Conservation (phyloP, 2,113 vertebrate genomes). For the Morone chrysops region DNA sequence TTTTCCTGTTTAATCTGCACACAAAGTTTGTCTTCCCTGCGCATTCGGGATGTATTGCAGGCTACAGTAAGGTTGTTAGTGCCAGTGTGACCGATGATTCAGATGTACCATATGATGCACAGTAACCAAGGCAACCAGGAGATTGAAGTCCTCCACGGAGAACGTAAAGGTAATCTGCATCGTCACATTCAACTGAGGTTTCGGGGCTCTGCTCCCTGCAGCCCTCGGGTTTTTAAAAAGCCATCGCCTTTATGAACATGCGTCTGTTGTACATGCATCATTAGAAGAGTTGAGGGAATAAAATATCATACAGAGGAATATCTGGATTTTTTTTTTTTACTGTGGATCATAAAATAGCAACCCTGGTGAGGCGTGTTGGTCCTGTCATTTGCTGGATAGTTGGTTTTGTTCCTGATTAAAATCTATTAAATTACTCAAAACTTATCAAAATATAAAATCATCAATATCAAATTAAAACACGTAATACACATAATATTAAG, state of each 20-base stretch:
- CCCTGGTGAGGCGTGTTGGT: slow-evolving; percentile 55
- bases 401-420: slow-evolving; percentile 54
- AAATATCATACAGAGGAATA: slow-evolving; percentile 10
- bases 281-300: slow-evolving; percentile 12
- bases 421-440: slow-evolving; percentile 44
- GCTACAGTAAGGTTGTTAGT: background rate
- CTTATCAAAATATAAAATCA: slow-evolving; percentile 57
- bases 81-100: slow-evolving; percentile 4
- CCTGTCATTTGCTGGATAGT: slow-evolving; percentile 32
- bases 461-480: slow-evolving; percentile 55
- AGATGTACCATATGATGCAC: slow-evolving; percentile 43
- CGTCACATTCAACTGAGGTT: slow-evolving; percentile 66
- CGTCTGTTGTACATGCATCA: slow-evolving; percentile 43
- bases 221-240: slow-evolving; percentile 40
- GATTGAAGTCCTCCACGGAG: slow-evolving; percentile 66
- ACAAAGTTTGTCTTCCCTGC: slow-evolving; percentile 12
- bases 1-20: background rate
- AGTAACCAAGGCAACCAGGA: slow-evolving; percentile 79
- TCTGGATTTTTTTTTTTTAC: background rate
- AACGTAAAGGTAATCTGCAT: slow-evolving; percentile 80
- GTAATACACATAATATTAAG: slow-evolving; percentile 20
- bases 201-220: slow-evolving; percentile 24
- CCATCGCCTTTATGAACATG: slow-evolving; percentile 42
- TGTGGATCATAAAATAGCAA: slow-evolving; percentile 39
- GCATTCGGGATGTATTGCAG: slow-evolving; percentile 1